Conservation (phyloP, 2,888 invertebrate species). For the Stenodera caucasica region DNA sequence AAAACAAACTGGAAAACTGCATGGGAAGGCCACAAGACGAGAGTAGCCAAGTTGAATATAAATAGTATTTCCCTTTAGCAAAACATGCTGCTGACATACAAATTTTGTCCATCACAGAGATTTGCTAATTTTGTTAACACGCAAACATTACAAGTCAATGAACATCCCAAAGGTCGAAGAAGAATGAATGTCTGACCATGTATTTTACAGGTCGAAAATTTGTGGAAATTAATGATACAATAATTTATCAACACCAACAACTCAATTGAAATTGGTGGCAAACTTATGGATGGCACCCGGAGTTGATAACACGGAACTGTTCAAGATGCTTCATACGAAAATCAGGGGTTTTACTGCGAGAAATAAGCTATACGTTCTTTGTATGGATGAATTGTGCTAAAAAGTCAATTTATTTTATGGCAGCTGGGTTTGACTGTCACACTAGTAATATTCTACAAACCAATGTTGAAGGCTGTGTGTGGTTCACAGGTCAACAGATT, state of each 20-base stretch:
- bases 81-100: slow-evolving; percentile 14
- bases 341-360: slow-evolving; percentile 6
- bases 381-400: too few species aligned
- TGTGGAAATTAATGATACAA: too few species aligned
- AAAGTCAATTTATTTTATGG: too few species aligned
- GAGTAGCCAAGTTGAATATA: neutral
- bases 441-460: too few species aligned
- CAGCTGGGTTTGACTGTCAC: too few species aligned
- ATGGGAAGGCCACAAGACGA: slow-evolving; percentile 7
- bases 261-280: slow-evolving; percentile 9
- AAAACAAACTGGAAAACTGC: slow-evolving; percentile 9
- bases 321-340: slow-evolving; percentile 16
- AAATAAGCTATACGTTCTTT: slow-evolving; percentile 9
- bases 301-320: slow-evolving; percentile 14
- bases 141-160: slow-evolving; percentile 12
- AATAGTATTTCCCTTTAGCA: slow-evolving; percentile 6
- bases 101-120: slow-evolving; percentile 17
- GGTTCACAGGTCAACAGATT: too few species aligned
- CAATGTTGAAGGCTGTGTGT: too few species aligned
- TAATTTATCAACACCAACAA: slow-evolving; percentile 16
- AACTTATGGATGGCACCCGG: slow-evolving; percentile 10
- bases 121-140: slow-evolving; percentile 16
- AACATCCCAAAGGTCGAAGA: slow-evolving; percentile 17
- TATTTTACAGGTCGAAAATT: slow-evolving; percentile 19
- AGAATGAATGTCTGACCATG: slow-evolving; percentile 16